Conservation (phyloP, 2,797 vertebrate genomes). For the Eutrigla gurnardus region DNA sequence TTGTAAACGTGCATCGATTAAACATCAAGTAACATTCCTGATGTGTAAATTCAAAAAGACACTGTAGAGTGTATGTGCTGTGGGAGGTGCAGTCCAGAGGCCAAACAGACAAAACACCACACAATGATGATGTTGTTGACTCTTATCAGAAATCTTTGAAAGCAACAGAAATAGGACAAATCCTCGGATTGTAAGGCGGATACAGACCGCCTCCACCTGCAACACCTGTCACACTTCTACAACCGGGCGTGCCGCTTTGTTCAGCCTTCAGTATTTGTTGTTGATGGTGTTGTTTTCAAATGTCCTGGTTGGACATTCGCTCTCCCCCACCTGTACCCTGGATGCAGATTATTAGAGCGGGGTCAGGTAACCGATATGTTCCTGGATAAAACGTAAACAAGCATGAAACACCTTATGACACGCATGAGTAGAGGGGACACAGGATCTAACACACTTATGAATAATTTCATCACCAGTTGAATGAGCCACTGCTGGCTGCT, state of each 20-base stretch:
- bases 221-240: constrained; percentile 52
- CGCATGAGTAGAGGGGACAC: constrained; percentile 65
- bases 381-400: constrained; percentile 83
- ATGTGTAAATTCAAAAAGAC: constrained; percentile 2
- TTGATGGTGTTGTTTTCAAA: constrained; percentile 85
- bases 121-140: constrained; percentile 38
- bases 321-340: constrained; percentile 71
- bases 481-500: constrained; percentile 46
- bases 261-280: constrained; percentile 71
- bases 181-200: constrained; percentile 32
- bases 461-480: constrained; percentile 74
- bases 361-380: constrained; percentile 85
- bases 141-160: constrained; percentile 44
- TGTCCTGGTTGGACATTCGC: constrained; percentile 68
- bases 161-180: constrained; percentile 26
- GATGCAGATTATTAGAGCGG: constrained; percentile 72
- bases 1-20: background rate
- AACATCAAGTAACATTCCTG: background rate
- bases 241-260: constrained; percentile 62
- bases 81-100: background rate
- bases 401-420: constrained; percentile 68
- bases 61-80: background rate
- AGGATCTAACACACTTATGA: constrained; percentile 75
- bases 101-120: constrained; percentile 10
- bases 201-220: constrained; percentile 53